phyloP scores from a whole-genome alignment of 2,797 vertebrate genomes.

The Oophaga sylvatica region DNA sequence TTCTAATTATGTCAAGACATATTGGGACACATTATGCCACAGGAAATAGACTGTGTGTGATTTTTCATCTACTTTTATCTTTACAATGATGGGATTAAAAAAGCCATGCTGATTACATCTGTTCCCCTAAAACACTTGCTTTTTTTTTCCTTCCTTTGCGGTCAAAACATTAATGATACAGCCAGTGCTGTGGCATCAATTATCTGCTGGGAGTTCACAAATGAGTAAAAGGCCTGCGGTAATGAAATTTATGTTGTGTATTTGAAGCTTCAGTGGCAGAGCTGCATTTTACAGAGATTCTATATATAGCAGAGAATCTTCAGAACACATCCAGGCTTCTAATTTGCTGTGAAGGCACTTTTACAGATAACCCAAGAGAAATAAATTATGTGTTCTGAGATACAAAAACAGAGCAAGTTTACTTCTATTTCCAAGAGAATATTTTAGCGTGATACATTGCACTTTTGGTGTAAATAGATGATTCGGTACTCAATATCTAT shows the following conservation, averaged over 20 bases:
- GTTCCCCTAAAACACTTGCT: constrained; percentile 20
- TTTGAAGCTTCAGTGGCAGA: constrained; percentile 34
- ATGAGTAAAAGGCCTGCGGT: constrained; percentile 41
- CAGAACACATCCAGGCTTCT: constrained; percentile 23
- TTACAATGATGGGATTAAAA: constrained; percentile 23
- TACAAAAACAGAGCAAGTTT: constrained; percentile 11
- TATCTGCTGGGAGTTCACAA: constrained; percentile 52
- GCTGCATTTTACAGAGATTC: constrained; percentile 30
- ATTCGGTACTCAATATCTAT: not conserved
- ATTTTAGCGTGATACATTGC: not conserved
- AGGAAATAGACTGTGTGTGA: constrained; percentile 23
- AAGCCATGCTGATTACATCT: constrained; percentile 42
- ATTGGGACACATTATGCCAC: constrained; percentile 47
- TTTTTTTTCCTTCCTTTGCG: constrained; percentile 28
- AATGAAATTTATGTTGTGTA: constrained; percentile 41
- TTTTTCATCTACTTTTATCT: constrained; percentile 31
- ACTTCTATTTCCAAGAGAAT: not conserved
- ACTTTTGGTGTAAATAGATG: not conserved
- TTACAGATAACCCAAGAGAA: constrained; percentile 25
- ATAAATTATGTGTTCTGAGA: constrained; percentile 17
- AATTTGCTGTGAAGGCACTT: constrained; percentile 46
- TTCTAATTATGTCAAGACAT: constrained; percentile 53
- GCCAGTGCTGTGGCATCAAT: constrained; percentile 43
- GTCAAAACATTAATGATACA: constrained; percentile 33
- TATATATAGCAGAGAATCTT: constrained; percentile 32